phyloP scores from a whole-genome alignment of 2,797 vertebrate species.

The Anguilla megastoma region DNA sequence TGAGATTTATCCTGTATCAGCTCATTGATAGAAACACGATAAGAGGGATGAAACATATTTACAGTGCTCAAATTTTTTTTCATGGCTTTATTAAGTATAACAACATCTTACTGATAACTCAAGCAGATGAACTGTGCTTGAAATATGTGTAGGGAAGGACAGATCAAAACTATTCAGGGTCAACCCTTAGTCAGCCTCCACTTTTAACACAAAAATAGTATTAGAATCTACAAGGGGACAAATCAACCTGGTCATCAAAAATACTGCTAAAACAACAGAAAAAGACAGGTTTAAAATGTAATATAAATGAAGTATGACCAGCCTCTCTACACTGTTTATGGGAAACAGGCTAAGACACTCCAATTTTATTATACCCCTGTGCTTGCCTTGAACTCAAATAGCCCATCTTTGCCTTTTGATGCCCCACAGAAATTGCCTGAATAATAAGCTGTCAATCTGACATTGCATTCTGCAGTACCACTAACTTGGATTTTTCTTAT shows the following conservation, averaged over 20 bases:
- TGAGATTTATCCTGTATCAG: background rate
- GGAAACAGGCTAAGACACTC: background rate
- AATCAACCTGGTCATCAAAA: background rate
- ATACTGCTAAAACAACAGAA: background rate
- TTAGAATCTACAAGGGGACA: background rate
- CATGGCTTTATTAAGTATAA: constrained; percentile 19
- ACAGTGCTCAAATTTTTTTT: background rate
- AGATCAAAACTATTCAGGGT: background rate
- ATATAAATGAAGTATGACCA: background rate
- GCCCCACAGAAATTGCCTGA: background rate
- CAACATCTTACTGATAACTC: constrained; percentile 13
- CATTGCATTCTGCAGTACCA: background rate
- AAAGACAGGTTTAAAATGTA: background rate
- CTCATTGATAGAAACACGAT: constrained; percentile 27
- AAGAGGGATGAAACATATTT: constrained; percentile 6
- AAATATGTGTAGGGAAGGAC: constrained; percentile 20
- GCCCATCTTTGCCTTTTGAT: background rate
- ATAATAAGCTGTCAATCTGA: background rate
- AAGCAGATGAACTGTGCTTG: background rate
- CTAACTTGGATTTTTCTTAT: background rate
- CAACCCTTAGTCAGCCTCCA: background rate
- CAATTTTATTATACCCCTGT: background rate
- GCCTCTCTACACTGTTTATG: background rate
- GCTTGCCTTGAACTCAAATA: background rate
- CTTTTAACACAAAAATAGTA: no score